phyloP scores from a whole-genome alignment of 1,140 invertebrate species.

The Magallana angulata region DNA sequence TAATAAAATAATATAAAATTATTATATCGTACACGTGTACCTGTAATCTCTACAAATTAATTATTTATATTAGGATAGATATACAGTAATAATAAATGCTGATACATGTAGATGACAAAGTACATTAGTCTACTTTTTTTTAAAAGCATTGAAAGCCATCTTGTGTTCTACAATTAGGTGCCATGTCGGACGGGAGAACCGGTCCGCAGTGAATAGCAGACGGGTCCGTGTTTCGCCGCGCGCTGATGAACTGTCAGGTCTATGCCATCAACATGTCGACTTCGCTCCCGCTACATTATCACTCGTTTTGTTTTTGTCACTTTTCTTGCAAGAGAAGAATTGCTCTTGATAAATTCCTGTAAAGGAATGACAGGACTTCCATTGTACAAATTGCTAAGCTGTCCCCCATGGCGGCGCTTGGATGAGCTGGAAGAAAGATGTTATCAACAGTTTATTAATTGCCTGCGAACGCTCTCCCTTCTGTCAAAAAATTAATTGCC shows the following conservation, averaged over 20 bases:
- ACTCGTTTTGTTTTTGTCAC: slow-evolving; percentile 37
- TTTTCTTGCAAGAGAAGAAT: slow-evolving; percentile 36
- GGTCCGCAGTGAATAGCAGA: background rate
- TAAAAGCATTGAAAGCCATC: background rate
- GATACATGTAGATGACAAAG: no score
- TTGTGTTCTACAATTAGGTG: slow-evolving; percentile 6
- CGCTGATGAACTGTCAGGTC: slow-evolving; percentile 29
- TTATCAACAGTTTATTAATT: slow-evolving; percentile 37
- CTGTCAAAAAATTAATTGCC: slow-evolving; percentile 38
- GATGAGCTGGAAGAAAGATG: slow-evolving; percentile 26
- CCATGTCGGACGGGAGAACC: background rate
- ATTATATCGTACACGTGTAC: no score
- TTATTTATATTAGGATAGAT: no score
- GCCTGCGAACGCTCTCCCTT: slow-evolving; percentile 18
- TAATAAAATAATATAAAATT: no score
- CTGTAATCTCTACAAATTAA: no score
- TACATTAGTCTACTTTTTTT: no score
- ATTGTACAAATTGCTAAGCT: slow-evolving; percentile 34
- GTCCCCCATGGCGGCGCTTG: slow-evolving; percentile 26
- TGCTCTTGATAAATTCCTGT: slow-evolving; percentile 33
- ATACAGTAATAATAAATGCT: no score
- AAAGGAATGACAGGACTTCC: slow-evolving; percentile 28
- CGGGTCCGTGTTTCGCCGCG: background rate
- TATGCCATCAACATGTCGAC: slow-evolving; percentile 17
- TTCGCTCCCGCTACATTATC: slow-evolving; percentile 32